Conservation (phyloP, 2,888 invertebrate genomes). For the Leptinotarsa peninsularis region DNA sequence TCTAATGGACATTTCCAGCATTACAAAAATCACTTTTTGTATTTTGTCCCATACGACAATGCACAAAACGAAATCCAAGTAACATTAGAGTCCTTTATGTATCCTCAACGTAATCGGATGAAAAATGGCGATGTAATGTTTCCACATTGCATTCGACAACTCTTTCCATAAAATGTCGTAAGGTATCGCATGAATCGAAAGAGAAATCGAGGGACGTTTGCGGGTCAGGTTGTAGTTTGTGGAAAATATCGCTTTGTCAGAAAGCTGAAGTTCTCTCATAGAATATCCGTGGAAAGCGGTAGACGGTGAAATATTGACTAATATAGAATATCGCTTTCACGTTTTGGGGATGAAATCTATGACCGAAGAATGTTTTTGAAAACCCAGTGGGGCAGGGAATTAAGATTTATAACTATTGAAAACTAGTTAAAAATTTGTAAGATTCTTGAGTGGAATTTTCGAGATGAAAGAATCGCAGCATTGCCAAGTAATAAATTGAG, state of each 20-base stretch:
- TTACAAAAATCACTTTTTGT: neutral
- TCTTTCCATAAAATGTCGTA: neutral
- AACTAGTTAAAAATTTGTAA: neutral
- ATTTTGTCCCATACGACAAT: neutral
- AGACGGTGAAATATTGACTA: constrained; percentile 14
- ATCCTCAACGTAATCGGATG: constrained; percentile 2
- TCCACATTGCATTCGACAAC: neutral
- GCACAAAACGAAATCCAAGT: constrained; percentile 5
- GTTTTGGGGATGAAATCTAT: neutral
- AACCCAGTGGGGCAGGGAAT: neutral
- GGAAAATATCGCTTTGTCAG: constrained; percentile 3
- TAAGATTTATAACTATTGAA: neutral
- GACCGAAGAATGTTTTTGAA: neutral
- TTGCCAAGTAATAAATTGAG: too few species aligned
- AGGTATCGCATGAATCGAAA: neutral
- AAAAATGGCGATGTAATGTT: constrained; percentile 11
- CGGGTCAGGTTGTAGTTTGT: constrained; percentile 10
- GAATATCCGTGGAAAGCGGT: constrained; percentile 2
- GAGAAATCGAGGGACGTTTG: constrained; percentile 5
- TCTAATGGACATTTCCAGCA: neutral
- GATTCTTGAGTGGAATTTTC: too few species aligned
- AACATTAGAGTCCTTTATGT: constrained; percentile 1
- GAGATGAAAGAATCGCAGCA: too few species aligned
- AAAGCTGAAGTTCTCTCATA: constrained; percentile 6
- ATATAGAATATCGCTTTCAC: constrained; percentile 4